Percentiles rank a stretch among this genome's conserved stretches.
These are phyloP conservation scores for Epinephelus awoara DNA, from an alignment of 2,797 vertebrate genomes.

Conservation along the genomic window DNA sequence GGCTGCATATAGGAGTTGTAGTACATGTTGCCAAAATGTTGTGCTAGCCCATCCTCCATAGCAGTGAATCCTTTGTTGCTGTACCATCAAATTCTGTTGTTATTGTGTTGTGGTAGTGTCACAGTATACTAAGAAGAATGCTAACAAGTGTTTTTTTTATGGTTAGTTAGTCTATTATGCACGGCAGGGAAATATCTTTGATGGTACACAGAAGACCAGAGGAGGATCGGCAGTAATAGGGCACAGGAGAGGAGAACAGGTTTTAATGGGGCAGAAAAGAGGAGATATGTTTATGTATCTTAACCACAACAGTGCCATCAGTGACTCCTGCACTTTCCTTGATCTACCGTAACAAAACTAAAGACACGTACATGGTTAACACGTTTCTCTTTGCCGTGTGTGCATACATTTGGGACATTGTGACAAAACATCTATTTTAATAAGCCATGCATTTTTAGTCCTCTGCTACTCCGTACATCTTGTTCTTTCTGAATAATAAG, in stretches of 20 bases:
- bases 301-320: constrained; percentile 54
- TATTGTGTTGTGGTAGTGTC: constrained; percentile 48
- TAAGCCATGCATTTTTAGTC: constrained; percentile 6
- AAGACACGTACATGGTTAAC: constrained; percentile 23
- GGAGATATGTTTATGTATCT: constrained; percentile 64
- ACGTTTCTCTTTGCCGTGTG: not conserved
- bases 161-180: constrained; percentile 71
- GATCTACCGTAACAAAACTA: constrained; percentile 45
- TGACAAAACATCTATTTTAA: constrained; percentile 11
- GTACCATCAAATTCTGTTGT: constrained; percentile 26
- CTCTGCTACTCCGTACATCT: not conserved
- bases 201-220: constrained; percentile 66
- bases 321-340: constrained; percentile 26
- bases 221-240: constrained; percentile 65
- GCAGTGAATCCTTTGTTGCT: constrained; percentile 33
- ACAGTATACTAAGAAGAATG: constrained; percentile 47
- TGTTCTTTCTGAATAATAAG: constrained; percentile 7
- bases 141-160: constrained; percentile 72
- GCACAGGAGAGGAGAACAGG: constrained; percentile 67
- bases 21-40: constrained; percentile 14
- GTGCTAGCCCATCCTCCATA: constrained; percentile 13
- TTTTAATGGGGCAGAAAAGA: constrained; percentile 74
- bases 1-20: constrained; percentile 8
- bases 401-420: not conserved
- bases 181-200: constrained; percentile 73